Base-by-base conservation (phyloP, 2,113 vertebrate species). In the Naja naja region DNA sequence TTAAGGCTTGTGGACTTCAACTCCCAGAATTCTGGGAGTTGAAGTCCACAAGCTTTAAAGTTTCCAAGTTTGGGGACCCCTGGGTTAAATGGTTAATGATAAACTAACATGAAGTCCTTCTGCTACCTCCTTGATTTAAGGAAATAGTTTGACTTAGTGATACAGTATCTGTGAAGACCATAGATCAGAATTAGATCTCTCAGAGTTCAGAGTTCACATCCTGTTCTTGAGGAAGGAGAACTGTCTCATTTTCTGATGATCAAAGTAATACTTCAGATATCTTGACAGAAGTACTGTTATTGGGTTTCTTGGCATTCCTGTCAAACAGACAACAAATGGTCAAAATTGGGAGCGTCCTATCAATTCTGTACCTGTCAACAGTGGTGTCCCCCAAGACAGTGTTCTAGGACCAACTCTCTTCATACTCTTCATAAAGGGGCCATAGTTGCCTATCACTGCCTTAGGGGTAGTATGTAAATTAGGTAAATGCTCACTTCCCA, bases 21-120 rank as follows among this genome's bases (percentile, higher is more conserved):
- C n/a, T n/a, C n/a, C n/a, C n/a, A 47, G 47, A 47, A 49, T 49
- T 49, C 1, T 49, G 47, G 47, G 47, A 49, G 47, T 49, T 49
- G 47, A 49, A 49, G 47, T 49, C 47, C 47, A 49, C 47, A 49
- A 49, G 8, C 47, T 49, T 49, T 49, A 49, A 49, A 49, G 47
- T 9, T 49, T 7, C 47, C 47, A 49, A 49, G 47, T 49, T 49
- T 49, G 47, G 47, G 43, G 47, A 49, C 8, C 8, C 47, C 47
- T 49, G 47, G 47, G 20, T 89, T 92, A 81, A 92, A 85, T 58
- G 49, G 92, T 56, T 92, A 92, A 89, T 81, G 52, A 89, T 89
- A 64, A 85, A 85, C 52, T 85, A 55, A 55, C 12, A 92, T 18
- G 49, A 92, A 92, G n/a, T 25, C 25, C 49, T 64, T 87, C 18